A percentile compares a stretch with the other conserved stretches of the same genome.
Evolutionary conservation across 2,888 invertebrate species (phyloP).

Genomic region (Phengaris arion): DNA sequence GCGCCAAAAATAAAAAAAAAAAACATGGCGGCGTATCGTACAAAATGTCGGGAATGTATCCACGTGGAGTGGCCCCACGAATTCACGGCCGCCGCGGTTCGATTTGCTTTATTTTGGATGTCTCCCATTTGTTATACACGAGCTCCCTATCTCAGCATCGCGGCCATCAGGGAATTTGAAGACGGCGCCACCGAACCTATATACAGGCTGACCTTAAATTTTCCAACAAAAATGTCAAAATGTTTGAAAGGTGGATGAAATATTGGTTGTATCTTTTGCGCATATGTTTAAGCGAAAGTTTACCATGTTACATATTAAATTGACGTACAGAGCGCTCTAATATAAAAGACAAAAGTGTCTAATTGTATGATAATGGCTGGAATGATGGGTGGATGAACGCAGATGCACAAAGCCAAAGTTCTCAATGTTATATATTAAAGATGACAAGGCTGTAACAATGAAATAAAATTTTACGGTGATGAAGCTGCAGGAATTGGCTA

Average conservation of each 20-base stretch:
- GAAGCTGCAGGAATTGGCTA: constrained; percentile 15
- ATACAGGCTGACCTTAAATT: constrained; percentile 57
- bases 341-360: no score
- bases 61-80: constrained; percentile 60
- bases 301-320: neutral
- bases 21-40: constrained; percentile 55
- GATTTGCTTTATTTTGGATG: constrained; percentile 72
- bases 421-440: neutral
- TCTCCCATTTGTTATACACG: constrained; percentile 79
- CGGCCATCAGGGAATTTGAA: constrained; percentile 69
- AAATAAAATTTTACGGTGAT: neutral
- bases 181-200: constrained; percentile 66
- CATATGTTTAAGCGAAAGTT: neutral
- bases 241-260: no score
- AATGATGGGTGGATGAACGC: neutral
- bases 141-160: constrained; percentile 73
- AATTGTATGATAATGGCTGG: neutral
- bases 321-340: no score
- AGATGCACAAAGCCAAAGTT: neutral
- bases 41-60: constrained; percentile 70
- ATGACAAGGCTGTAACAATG: constrained; percentile 2
- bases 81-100: constrained; percentile 64
- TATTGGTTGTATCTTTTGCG: neutral
- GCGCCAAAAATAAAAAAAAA: constrained; percentile 57
- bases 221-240: neutral